phyloP scores from a whole-genome alignment of 2,797 vertebrate genomes.

The Xenopus petersii region DNA sequence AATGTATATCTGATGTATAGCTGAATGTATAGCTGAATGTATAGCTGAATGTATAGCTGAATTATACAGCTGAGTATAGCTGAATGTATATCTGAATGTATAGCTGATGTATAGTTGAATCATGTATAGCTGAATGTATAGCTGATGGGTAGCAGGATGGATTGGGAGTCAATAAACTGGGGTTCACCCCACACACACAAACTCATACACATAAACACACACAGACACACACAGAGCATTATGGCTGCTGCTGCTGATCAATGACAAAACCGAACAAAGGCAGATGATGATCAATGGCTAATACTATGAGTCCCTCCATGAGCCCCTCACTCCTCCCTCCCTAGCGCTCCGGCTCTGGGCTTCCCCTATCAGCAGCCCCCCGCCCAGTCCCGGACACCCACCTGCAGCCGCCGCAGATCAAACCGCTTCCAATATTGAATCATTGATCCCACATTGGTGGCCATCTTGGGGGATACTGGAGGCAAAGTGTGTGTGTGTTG shows the following conservation, averaged over 20 bases:
- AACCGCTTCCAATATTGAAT: conserved; percentile 94
- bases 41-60: no score
- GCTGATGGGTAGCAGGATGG: no score
- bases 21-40: no score
- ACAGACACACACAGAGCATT: neutral
- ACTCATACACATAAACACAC: no score
- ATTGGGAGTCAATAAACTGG: neutral
- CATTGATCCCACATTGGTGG: conserved; percentile 97
- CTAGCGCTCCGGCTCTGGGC: conserved; percentile 12
- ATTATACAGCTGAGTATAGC: no score
- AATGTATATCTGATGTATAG: no score
- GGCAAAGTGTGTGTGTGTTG: conserved; percentile 69
- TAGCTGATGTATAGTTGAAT: no score
- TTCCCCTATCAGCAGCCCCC: neutral
- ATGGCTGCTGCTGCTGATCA: conserved; percentile 71
- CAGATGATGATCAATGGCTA: conserved; percentile 89
- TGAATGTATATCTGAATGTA: no score
- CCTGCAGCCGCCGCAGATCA: conserved; percentile 95
- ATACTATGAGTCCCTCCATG: conserved; percentile 78
- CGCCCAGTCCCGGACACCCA: conserved; percentile 68
- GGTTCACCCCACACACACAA: neutral
- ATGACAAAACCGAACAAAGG: conserved; percentile 98
- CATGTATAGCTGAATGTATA: no score
- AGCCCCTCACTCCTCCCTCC: conserved; percentile 16
- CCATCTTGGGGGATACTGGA: conserved; percentile 96